Evolutionary conservation across 2,113 vertebrate genomes (phyloP).

Genomic region (Tympanuchus pallidicinctus): DNA sequence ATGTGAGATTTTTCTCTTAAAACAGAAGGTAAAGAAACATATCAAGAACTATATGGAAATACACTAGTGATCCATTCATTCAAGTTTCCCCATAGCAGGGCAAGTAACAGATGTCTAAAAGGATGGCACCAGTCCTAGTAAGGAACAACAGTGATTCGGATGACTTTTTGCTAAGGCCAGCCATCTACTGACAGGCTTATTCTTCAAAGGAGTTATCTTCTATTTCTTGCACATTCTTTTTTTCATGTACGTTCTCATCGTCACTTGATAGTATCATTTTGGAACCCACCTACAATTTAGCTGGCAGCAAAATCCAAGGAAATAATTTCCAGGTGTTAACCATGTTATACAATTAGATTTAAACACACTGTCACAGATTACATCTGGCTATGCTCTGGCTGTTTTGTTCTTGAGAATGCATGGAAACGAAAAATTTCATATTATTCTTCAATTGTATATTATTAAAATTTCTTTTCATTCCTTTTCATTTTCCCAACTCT

Average conservation of each 20-base stretch:
- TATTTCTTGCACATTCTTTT: accelerated
- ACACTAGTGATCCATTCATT: not conserved
- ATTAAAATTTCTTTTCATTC: not conserved
- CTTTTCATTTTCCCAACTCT: not conserved
- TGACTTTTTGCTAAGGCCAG: not conserved
- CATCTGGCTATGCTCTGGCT: not conserved
- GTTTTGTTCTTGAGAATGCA: not conserved
- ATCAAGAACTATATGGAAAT: not conserved
- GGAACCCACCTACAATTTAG: not conserved
- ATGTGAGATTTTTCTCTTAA: not conserved
- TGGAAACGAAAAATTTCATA: not conserved
- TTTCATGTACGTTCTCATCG: not conserved
- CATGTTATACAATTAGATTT: not conserved
- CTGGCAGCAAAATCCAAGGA: not conserved
- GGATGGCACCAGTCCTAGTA: accelerated
- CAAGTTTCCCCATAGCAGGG: not conserved
- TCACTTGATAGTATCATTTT: not conserved
- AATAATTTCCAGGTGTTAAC: not conserved
- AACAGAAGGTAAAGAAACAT: not conserved
- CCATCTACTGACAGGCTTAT: not conserved
- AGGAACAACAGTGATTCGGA: not conserved
- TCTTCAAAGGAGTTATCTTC: not conserved
- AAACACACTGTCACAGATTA: not conserved
- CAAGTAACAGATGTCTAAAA: not conserved
- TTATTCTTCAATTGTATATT: not conserved